These are phyloP conservation scores for Bhutanitis thaidina DNA, from an alignment of 2,888 invertebrate genomes.

Conservation along the genomic window DNA sequence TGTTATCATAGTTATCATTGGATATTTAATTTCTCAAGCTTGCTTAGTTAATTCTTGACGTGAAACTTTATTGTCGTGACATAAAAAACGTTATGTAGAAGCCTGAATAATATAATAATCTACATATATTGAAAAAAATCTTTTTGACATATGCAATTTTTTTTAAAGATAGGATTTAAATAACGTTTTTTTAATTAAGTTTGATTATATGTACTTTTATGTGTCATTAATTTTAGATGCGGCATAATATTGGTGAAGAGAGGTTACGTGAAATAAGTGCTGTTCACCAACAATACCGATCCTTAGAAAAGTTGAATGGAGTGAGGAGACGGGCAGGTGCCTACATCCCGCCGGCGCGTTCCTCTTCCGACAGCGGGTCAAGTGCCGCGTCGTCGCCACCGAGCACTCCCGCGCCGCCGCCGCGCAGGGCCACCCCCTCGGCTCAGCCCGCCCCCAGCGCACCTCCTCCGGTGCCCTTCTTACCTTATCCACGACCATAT, in stretches of 20 bases:
- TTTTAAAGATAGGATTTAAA: too few relatives aligned
- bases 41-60: too few relatives aligned
- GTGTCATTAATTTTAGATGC: constrained; percentile 63
- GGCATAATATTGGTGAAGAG: constrained; percentile 82
- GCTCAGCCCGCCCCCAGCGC: constrained; percentile 28
- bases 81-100: too few relatives aligned
- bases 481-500: constrained; percentile 61
- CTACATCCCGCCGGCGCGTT: constrained; percentile 44
- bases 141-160: too few relatives aligned
- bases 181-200: too few relatives aligned
- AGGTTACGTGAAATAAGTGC: constrained; percentile 80
- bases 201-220: too few relatives aligned
- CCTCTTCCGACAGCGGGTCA: constrained; percentile 70
- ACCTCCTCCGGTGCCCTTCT: constrained; percentile 48
- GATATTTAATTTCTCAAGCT: too few relatives aligned
- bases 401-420: constrained; percentile 55
- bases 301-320: constrained; percentile 79
- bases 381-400: constrained; percentile 65
- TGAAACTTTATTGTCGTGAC: too few relatives aligned
- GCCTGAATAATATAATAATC: too few relatives aligned
- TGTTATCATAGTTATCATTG: too few relatives aligned
- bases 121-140: too few relatives aligned
- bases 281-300: constrained; percentile 77
- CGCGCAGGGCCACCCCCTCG: constrained; percentile 46
- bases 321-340: constrained; percentile 71